Conservation (phyloP, 2,797 vertebrate genomes). For the Cossypha caffra region DNA sequence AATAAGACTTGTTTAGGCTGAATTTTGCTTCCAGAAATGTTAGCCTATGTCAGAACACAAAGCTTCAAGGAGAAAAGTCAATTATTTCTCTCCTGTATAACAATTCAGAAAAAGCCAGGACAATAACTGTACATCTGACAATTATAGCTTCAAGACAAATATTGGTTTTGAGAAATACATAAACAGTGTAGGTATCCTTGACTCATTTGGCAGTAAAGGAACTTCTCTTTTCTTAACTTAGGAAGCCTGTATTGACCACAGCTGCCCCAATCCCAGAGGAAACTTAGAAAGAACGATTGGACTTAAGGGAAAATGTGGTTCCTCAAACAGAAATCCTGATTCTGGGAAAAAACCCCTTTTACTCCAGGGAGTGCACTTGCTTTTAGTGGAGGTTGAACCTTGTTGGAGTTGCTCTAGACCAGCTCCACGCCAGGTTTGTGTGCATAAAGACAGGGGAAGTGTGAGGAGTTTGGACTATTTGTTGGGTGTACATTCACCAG, state of each 20-base stretch:
- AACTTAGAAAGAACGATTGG: fast-evolving
- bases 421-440: background rate
- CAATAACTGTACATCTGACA: background rate
- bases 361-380: background rate
- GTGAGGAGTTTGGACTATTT: background rate
- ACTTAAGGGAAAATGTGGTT: background rate
- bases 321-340: fast-evolving
- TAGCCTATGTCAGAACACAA: background rate
- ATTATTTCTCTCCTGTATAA: background rate
- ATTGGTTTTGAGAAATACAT: background rate
- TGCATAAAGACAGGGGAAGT: background rate
- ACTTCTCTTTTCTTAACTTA: background rate
- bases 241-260: background rate
- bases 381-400: background rate
- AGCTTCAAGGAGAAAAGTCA: background rate
- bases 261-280: background rate
- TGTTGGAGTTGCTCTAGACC: background rate
- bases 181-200: background rate
- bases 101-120: background rate
- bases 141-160: background rate
- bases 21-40: background rate
- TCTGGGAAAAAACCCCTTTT: fast-evolving
- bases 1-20: background rate
- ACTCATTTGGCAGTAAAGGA: fast-evolving
- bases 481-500: background rate